Evolutionary conservation across 2,113 vertebrate genomes (phyloP), one percentile per base, ranked within the genome.

Genomic region (Heterotis niloticus): DNA sequence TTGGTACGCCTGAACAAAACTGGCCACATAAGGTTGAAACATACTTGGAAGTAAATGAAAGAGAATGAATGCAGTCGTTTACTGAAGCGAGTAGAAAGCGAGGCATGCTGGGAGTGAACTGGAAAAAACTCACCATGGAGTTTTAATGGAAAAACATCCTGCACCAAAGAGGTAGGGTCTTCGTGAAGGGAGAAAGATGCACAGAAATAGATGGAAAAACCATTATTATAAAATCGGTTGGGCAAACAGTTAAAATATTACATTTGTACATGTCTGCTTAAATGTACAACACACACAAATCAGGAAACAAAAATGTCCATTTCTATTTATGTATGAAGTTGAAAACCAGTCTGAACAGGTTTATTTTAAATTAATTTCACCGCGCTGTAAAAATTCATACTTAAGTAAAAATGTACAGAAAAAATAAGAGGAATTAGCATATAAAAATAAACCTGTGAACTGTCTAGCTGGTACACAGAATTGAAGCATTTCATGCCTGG

Each of bases 111-210:
- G 91, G 92, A 92, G 86, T 85, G 90, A 94, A 93, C 85, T 84
- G 91, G 87, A 89, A 86, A 87, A 83, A 94, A 99, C 97, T 99
- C 96, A 99, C 97, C 97, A 99, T 88, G 97, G 97, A 96, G 97
- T 96, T 98, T 96, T 98, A 93, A 98, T 96, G 95, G 97, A 96
- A 98, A 99, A 98, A 96, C 97, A 99, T 94, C 97, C 97, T 92
- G 95, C 96, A 95, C 97, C 97, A 96, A 99, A 98, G 93, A 99
- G 96, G 95, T 98, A 98, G 93, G 96, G 96, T 96, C 97, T 99
- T 97, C 94, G 91, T 85, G 86, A 88, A 88, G 87, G 84, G 90
- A 92, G 90, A 90, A 89, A 94, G 94, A 95, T 90, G 92, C 89
- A 96, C 94, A 98, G 90, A 96, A 92, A 97, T 96, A 97, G 94